Evolutionary conservation across 2,888 invertebrate species (phyloP), one percentile per base, ranked within the genome.

Genomic region (Yponomeuta malinellus): DNA sequence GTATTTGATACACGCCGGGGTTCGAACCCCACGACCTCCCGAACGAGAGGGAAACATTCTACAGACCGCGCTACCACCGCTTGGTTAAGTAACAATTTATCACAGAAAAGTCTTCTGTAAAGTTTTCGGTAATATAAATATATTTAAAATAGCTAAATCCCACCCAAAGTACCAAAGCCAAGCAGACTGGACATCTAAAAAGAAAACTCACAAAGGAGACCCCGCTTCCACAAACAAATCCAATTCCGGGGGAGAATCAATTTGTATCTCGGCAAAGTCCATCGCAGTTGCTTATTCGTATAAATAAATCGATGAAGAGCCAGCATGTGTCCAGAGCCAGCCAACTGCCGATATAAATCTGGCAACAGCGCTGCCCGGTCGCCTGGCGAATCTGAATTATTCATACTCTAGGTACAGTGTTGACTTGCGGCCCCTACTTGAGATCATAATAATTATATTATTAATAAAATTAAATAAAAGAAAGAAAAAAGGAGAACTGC

Each of bases 371-470:
- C 75, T 75, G 77, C 72, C 75, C 73, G 73, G 73, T 43, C 73
- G 76, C 73, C 71, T 74, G 76, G 76, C 72, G 72, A 74, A 76
- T 71, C 75, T 85, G 85, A 85, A 85, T 85, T 75, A 85, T 85
- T 85, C 84, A 85, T 83, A 52, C 68, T 68, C 52, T 23, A 48
- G 29, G 68, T 52, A 68, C 68, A 48, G 12, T 43, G 43, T 48
- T 29, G 68, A 52, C 15, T 59, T 59, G 12, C 3, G 52, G 52
- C 15, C 4, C 15, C 52, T 59, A 59, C 52, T 59, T 59, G 43
- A 43, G 43, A 43, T 43, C 43, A 6, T 43, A 43, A 43, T 43
- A 9, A 43, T 43, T 37, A 37, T 37, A 5, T 37, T 23, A 23
- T 23, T 33, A 33, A 43, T 43, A 43, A 8, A 43, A 43, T 8